Base-by-base conservation (phyloP, 1,140 invertebrate genomes). In the Calliopsis andreniformis region DNA sequence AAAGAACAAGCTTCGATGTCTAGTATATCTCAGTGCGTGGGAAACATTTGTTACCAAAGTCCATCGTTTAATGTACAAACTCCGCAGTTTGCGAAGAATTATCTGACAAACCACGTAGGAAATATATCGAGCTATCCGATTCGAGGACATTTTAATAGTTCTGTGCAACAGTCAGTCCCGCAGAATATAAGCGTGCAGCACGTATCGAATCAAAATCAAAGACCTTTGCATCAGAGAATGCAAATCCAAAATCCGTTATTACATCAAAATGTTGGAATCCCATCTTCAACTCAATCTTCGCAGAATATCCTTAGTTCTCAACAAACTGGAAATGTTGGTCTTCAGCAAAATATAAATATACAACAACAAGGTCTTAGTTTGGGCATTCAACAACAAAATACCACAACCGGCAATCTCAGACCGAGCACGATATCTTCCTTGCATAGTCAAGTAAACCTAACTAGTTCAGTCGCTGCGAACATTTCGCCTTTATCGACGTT, bases 41-140 rank as follows among this genome's bases (percentile, higher is more conserved):
- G 28, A 32, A 59, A 43, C 55, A 67, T 77, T 42, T 83, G 83
- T 25, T 90, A 85, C 32, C 79, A 79, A 42, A 87, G 78, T 78
- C 87, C 85, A 55, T 66, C 86, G 1, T 90, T 90, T 25, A 89
- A 82, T 16, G 87, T 88, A 3, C 89, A 89, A 25, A 89, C 85
- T 70, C 87, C 88, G 0, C 87, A 89, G 25, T 90, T 90, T 3
- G 76, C 82, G 0, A 89, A 89, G 43, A 89, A 86, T 67, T 88
- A 89, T 30, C 80, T 88, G n/a, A 49, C 78, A 0, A 85, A 78
- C 43, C 82, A 83, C 6, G 18, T 76, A n/a, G 35, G 47, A 28
- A 85, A 78, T 35, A 16, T 83, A 2, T 55, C 76, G 3, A 83
- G 28, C 49, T 87, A 87, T 71, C 75, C 83, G 8, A 72, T 87